Conservation (phyloP, 2,888 invertebrate genomes). For the Drosophila ezoana region DNA sequence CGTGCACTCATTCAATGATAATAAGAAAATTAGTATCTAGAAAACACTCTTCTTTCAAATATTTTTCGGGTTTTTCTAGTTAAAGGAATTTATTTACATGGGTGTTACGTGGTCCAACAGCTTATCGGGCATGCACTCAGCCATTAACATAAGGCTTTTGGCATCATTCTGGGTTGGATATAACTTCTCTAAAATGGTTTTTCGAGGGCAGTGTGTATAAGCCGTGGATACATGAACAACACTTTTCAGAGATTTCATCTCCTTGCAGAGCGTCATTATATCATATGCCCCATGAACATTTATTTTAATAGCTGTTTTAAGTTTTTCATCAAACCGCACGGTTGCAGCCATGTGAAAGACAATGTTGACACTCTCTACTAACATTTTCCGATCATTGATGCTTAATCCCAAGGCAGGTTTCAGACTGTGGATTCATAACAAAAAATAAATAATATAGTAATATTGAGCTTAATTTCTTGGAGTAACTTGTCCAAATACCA, state of each 20-base stretch:
- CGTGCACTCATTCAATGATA: no score
- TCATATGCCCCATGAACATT: conserved; percentile 90
- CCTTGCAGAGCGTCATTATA: conserved; percentile 88
- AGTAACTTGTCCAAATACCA: conserved; percentile 5
- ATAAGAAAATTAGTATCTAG: no score
- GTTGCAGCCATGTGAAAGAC: conserved; percentile 88
- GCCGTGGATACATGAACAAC: conserved; percentile 87
- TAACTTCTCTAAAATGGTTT: conserved; percentile 86
- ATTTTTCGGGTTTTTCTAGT: no score
- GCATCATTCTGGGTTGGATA: conserved; percentile 85
- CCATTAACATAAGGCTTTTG: conserved; percentile 84
- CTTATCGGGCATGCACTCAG: conserved; percentile 66
- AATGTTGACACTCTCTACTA: conserved; percentile 85
- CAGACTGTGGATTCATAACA: conserved; percentile 7
- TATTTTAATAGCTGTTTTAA: conserved; percentile 90
- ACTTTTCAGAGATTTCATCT: conserved; percentile 86
- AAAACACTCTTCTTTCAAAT: no score
- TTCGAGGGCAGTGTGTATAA: conserved; percentile 86
- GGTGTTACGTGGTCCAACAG: conserved; percentile 18
- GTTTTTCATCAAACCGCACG: conserved; percentile 90
- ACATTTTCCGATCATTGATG: conserved; percentile 5
- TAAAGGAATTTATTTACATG: conserved; percentile 13
- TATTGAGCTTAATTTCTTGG: background rate
- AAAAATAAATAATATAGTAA: background rate
- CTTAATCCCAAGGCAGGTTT: conserved; percentile 17